Conservation (phyloP, 92 coral and sea anemone genomes). For the Epizoanthus ramosus region DNA sequence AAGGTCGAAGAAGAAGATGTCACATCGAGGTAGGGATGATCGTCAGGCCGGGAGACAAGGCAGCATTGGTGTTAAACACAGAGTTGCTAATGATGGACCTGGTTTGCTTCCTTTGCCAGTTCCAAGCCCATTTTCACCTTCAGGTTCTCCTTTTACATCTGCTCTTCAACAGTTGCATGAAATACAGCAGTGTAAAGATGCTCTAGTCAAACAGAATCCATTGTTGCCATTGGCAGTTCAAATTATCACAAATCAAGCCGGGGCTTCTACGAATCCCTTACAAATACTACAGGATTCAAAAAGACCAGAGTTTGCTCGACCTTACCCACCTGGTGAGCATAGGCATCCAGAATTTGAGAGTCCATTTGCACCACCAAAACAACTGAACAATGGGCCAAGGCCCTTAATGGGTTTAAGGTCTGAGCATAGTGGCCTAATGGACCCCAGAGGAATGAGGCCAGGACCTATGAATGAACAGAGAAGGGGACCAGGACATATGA, state of each 20-base stretch:
- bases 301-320: slow-evolving; percentile 24
- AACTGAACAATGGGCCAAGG: not conserved
- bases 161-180: slow-evolving; percentile 26
- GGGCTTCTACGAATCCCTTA: slow-evolving; percentile 19
- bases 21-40: not conserved
- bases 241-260: slow-evolving; percentile 5
- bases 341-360: not conserved
- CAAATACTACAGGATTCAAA: not conserved
- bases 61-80: not conserved
- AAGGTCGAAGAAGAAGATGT: not conserved
- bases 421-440: not conserved
- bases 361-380: not conserved
- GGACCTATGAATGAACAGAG: not conserved
- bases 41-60: not conserved
- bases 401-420: not conserved
- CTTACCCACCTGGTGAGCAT: slow-evolving; percentile 19
- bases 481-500: not conserved
- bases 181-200: slow-evolving; percentile 21
- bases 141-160: slow-evolving; percentile 8
- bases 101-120: slow-evolving; percentile 11
- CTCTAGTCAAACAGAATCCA: slow-evolving; percentile 34
- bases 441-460: not conserved
- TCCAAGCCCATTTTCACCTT: slow-evolving; percentile 15
- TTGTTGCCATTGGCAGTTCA: slow-evolving; percentile 29
- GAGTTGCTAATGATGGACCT: not conserved